Conservation (phyloP, 2,113 vertebrate species). For the Phrynosoma blainvillii region DNA sequence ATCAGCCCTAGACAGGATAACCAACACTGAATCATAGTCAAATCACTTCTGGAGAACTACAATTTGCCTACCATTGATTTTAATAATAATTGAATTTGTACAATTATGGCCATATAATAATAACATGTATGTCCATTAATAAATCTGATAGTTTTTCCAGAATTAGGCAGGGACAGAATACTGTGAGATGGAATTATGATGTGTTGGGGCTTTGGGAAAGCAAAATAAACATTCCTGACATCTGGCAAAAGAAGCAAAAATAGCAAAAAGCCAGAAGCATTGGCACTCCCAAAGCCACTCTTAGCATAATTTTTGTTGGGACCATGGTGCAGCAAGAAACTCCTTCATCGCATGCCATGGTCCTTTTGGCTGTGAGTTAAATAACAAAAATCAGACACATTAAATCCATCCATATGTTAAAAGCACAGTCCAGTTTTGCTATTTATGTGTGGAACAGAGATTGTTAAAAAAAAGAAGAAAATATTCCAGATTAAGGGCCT, state of each 20-base stretch:
- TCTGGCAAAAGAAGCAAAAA: not conserved
- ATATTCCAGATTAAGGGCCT: not conserved
- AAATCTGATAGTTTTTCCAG: too few species aligned
- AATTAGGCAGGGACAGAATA: too few species aligned
- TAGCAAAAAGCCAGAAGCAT: not conserved
- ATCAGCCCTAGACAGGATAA: too few species aligned
- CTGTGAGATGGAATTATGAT: not conserved
- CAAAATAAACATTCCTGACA: not conserved
- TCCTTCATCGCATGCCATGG: not conserved
- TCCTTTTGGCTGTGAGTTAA: not conserved
- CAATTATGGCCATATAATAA: too few species aligned
- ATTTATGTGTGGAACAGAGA: not conserved
- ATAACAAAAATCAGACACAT: not conserved
- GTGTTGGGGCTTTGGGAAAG: not conserved
- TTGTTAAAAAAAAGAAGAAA: not conserved
- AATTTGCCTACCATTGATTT: too few species aligned
- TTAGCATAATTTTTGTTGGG: not conserved
- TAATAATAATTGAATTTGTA: too few species aligned
- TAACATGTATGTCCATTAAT: too few species aligned
- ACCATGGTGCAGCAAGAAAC: not conserved
- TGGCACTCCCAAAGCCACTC: not conserved
- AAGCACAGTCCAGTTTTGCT: not conserved
- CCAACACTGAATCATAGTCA: too few species aligned
- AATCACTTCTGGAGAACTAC: too few species aligned
- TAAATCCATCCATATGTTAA: not conserved